Evolutionary conservation across 2,797 vertebrate genomes (phyloP).

Genomic region (Spinibarbus caldwelli): DNA sequence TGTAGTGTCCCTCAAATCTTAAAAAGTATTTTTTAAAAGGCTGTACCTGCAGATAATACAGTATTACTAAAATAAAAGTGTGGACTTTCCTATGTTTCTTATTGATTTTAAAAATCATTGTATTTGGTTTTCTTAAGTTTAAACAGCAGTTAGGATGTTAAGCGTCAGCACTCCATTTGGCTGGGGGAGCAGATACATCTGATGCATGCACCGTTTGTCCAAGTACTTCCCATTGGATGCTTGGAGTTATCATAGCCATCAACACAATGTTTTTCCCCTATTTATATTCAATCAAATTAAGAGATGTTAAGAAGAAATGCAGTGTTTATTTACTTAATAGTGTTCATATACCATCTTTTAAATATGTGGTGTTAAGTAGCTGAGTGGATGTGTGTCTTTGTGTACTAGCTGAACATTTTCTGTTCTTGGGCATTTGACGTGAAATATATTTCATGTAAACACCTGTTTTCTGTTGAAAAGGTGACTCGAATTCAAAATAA

Average conservation of each 20-base stretch:
- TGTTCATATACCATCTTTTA: not conserved
- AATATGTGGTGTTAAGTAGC: not conserved
- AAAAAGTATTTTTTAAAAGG: too few species aligned
- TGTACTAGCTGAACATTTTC: not conserved
- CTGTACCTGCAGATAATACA: not conserved
- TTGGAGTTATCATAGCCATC: conserved; percentile 55
- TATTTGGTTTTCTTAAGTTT: not conserved
- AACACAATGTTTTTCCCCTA: conserved; percentile 61
- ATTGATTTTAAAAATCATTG: not conserved
- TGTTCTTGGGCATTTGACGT: not conserved
- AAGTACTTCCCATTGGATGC: conserved; percentile 62
- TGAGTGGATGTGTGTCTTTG: not conserved
- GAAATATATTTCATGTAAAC: not conserved
- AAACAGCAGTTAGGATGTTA: conserved; percentile 10
- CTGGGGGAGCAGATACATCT: conserved; percentile 41
- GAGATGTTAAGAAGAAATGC: not conserved
- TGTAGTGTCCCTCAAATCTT: too few species aligned
- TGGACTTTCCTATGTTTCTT: too few species aligned
- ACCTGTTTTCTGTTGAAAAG: not conserved
- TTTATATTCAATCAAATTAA: not conserved
- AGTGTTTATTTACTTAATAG: not conserved
- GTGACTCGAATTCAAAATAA: not conserved
- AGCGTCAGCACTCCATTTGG: conserved; percentile 53
- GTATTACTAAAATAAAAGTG: not conserved
- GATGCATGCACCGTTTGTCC: conserved; percentile 66